Conservation (phyloP, 2,113 vertebrate species). For the Hippocampus zosterae region DNA sequence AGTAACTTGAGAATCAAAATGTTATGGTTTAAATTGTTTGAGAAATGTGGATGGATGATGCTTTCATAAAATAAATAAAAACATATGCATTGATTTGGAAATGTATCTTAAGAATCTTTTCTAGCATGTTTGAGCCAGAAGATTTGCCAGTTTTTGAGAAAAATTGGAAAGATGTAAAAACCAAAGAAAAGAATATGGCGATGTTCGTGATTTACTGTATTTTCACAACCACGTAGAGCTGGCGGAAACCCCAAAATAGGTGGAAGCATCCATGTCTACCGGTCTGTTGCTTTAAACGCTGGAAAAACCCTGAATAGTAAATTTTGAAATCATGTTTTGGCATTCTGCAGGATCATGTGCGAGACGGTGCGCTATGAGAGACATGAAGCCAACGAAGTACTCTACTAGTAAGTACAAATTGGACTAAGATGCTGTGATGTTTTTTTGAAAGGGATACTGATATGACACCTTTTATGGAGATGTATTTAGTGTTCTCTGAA, state of each 20-base stretch:
- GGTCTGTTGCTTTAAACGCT: neutral
- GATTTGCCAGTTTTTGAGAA: too few relatives aligned
- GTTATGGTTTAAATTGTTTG: neutral
- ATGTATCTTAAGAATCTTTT: too few relatives aligned
- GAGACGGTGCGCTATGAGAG: constrained; percentile 95
- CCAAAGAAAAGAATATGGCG: too few relatives aligned
- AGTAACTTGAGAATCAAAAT: too few relatives aligned
- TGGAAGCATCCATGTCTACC: neutral
- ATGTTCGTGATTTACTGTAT: too few relatives aligned
- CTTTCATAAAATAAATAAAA: too few relatives aligned
- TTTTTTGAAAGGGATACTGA: neutral
- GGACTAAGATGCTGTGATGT: neutral
- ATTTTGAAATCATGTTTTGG: constrained; percentile 5
- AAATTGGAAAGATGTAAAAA: too few relatives aligned
- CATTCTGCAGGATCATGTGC: constrained; percentile 90
- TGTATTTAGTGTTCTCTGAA: neutral
- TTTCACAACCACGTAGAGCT: neutral
- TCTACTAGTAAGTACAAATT: constrained; percentile 92
- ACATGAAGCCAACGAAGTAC: constrained; percentile 96
- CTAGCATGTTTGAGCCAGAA: too few relatives aligned
- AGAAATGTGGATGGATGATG: neutral
- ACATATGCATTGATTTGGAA: too few relatives aligned
- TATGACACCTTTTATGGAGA: neutral
- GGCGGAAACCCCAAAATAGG: neutral
- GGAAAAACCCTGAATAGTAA: neutral